Evolutionary conservation across 1,140 invertebrate species (phyloP), one percentile per base, ranked within the genome.

Genomic region (Drosophila littoralis): DNA sequence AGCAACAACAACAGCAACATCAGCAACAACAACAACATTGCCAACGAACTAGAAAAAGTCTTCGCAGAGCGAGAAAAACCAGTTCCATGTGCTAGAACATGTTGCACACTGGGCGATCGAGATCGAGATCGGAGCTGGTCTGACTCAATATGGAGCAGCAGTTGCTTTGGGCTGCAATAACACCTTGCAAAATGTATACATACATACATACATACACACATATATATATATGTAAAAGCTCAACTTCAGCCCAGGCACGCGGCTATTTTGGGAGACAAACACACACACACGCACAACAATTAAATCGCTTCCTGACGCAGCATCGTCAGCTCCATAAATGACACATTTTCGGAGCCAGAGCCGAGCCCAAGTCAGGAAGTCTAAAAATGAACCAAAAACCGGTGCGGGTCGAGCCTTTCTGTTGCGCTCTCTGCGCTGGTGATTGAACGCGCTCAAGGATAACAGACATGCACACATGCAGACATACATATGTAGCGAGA

Each of bases 381-480:
- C 61, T 79, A 45, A 64, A 74, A 70, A 46, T 43, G 43, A 17
- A 38, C 43, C n/a, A n/a, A 61, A 75, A 58, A 58, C 74, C 69
- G 75, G 36, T 45, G 22, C 46, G 60, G 15, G 71, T 46, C 82
- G 82, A 88, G 82, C 82, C 82, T 86, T 88, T 80, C 46, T 46
- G 28, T 52, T 38, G 12, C 17, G 1, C 22, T 28, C 15, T 43
- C 33, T 50, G 10, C 10, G 42, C 17, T 33, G 69, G 84, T 90
- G 77, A 89, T 78, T 89, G 84, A 84, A 89, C 84, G 80, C 60
- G 58, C 73, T 84, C 84, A 89, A 89, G 84, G 84, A 89, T 89
- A 73, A 63, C 74, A 74, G 45, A 57, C 68, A 75, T n/a, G 55
- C 36, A 54, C 28, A 51, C n/a, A 7, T 22, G 7, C 22, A 28